These are phyloP conservation scores for Chiloscyllium plagiosum DNA, from an alignment of 2,113 vertebrate species.

Conservation along the genomic window DNA sequence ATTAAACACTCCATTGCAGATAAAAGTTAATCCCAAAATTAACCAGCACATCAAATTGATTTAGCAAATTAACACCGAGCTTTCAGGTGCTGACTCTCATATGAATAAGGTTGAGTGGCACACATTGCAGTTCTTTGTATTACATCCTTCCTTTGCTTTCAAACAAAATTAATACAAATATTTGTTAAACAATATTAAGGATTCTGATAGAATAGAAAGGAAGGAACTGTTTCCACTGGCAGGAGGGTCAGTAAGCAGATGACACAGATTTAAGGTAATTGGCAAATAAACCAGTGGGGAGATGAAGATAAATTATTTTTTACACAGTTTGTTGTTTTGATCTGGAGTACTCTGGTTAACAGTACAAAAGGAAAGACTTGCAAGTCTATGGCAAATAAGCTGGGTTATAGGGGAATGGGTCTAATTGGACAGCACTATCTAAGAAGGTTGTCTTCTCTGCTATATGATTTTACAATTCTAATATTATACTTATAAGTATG, in stretches of 20 bases:
- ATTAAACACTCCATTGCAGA: neutral
- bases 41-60: slow-evolving; percentile 32
- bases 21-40: slow-evolving; percentile 6
- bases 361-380: neutral
- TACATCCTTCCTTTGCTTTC: neutral
- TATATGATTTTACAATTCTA: neutral
- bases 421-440: neutral
- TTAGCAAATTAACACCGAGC: slow-evolving; percentile 5
- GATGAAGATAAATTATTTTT: neutral
- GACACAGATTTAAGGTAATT: neutral
- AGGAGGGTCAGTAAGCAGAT: neutral
- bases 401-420: neutral
- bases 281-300: neutral
- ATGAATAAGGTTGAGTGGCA: neutral
- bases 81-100: slow-evolving; percentile 1
- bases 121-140: neutral
- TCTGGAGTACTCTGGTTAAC: neutral
- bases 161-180: neutral
- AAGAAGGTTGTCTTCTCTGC: neutral
- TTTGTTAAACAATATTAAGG: neutral
- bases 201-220: neutral
- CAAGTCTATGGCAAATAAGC: neutral
- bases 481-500: neutral
- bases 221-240: neutral
- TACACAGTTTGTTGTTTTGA: neutral